A percentile compares a stretch with the other conserved stretches of the same genome.
Conservation (phyloP, 2,113 vertebrate genomes). For the Marmota monax region DNA sequence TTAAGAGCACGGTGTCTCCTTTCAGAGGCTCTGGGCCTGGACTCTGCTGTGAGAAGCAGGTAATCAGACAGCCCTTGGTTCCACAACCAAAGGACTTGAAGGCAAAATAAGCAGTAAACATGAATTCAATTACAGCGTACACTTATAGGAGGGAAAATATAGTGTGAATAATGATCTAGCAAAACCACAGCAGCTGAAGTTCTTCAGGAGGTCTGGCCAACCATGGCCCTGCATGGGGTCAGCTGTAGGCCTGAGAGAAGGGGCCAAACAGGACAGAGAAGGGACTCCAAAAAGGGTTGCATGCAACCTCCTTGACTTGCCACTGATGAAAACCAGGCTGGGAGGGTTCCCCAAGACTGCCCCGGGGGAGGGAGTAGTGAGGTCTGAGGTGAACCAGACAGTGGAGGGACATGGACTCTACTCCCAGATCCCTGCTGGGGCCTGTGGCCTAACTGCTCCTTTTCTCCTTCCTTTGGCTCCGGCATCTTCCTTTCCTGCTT, state of each 20-base stretch:
- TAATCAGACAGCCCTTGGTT: neutral
- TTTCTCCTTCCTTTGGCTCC: neutral
- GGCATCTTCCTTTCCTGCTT: neutral
- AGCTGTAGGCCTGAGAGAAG: neutral
- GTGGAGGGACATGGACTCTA: fast-evolving
- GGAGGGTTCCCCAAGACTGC: neutral
- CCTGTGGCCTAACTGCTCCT: fast-evolving
- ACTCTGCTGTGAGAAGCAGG: neutral
- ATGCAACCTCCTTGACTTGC: neutral
- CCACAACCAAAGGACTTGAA: neutral
- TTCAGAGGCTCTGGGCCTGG: neutral
- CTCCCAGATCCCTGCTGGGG: no score
- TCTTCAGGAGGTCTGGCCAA: neutral
- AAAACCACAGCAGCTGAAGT: fast-evolving
- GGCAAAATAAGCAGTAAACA: neutral
- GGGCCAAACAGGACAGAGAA: fast-evolving
- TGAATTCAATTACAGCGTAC: neutral
- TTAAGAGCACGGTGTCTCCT: neutral
- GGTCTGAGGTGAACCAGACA: neutral
- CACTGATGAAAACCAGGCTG: neutral
- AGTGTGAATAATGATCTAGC: neutral
- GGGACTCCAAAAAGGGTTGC: no score
- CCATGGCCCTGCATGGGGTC: fast-evolving
- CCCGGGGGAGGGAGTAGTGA: neutral
- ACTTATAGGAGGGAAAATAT: neutral